Conservation (phyloP, 2,797 vertebrate genomes). For the Urosaurus nigricauda region DNA sequence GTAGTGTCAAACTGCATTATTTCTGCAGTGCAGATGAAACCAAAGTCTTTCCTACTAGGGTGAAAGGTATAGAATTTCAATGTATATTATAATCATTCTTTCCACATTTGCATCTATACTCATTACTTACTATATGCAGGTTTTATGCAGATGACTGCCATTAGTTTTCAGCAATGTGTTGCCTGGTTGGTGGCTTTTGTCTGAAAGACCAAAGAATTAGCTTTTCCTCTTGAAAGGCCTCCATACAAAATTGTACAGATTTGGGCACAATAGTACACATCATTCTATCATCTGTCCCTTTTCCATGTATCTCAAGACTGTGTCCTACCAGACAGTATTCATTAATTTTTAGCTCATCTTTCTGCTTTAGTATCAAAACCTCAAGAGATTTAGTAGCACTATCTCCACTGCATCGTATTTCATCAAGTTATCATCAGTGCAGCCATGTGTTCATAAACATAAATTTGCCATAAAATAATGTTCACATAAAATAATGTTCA, state of each 20-base stretch:
- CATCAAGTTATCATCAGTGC: neutral
- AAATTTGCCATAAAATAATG: too few species aligned
- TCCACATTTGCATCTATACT: neutral
- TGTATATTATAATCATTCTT: neutral
- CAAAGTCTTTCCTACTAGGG: neutral
- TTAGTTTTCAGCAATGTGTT: neutral
- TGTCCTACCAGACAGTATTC: neutral
- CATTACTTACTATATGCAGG: neutral
- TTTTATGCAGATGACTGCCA: neutral
- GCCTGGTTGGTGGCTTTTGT: neutral
- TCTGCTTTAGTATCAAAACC: neutral
- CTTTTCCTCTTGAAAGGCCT: neutral
- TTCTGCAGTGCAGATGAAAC: too few species aligned
- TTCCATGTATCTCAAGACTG: neutral
- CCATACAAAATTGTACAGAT: neutral
- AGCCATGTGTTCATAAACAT: neutral
- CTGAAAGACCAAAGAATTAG: too few species aligned
- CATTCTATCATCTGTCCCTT: neutral
- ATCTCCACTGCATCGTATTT: neutral
- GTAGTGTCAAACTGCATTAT: too few species aligned
- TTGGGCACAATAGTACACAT: neutral
- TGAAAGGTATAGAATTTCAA: neutral
- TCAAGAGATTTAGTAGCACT: neutral
- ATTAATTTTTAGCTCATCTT: neutral
- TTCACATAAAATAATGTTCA: neutral